Percentiles rank a stretch among this genome's conserved stretches.
Conservation (phyloP, 1,140 invertebrate genomes). For the Drosophila cardini region DNA sequence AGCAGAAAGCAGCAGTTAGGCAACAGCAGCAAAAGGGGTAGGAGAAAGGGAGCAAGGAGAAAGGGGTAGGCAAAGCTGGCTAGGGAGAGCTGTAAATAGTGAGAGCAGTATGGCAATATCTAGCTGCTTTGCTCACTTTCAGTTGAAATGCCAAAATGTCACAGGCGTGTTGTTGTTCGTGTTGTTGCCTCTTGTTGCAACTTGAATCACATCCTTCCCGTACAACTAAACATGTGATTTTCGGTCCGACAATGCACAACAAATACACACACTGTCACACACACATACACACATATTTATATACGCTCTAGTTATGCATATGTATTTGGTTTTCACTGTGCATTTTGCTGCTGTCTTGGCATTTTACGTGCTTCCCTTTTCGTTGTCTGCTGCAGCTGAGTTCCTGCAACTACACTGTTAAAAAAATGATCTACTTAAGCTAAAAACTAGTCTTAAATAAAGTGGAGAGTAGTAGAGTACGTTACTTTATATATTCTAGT, state of each 20-base stretch:
- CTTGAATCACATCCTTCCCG: constrained; percentile 84
- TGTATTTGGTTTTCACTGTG: constrained; percentile 48
- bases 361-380: constrained; percentile 65
- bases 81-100: constrained; percentile 9
- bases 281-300: not conserved
- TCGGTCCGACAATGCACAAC: constrained; percentile 67
- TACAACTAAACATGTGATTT: constrained; percentile 83
- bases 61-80: not conserved
- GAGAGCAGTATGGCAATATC: too few species aligned
- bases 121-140: not conserved
- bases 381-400: constrained; percentile 34
- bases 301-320: constrained; percentile 29
- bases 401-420: constrained; percentile 5
- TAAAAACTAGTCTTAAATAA: too few species aligned
- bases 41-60: not conserved
- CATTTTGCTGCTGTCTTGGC: constrained; percentile 75
- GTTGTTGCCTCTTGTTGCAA: constrained; percentile 52
- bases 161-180: constrained; percentile 52
- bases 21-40: not conserved
- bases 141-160: constrained; percentile 64
- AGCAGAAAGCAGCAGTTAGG: not conserved
- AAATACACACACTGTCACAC: constrained; percentile 32
- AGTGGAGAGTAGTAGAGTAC: too few species aligned
- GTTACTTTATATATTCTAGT: too few species aligned
- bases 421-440: too few species aligned